Base-by-base conservation (phyloP, 2,797 vertebrate species). In the Perodicticus potto region DNA sequence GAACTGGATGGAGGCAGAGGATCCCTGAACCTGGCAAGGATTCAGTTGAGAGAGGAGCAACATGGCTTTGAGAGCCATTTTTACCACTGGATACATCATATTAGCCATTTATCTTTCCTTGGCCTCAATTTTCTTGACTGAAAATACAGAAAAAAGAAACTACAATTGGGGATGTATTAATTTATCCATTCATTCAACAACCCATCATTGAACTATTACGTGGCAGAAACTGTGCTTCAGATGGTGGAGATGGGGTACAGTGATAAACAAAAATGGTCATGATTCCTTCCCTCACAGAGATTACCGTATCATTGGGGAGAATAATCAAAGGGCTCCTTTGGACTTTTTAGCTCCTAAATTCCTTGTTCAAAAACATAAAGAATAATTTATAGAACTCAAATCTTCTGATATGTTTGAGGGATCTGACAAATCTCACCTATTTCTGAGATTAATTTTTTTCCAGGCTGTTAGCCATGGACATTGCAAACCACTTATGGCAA, bases 381-480 rank as follows among this genome's bases (percentile, higher is more conserved):
- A 85, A 70, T 76, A 63, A 27, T 85, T 73, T 40, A 49, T 29
- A 78, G 43, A 80, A 76, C 40, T 94, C 61, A 93, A 92, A 92
- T 72, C 4, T 29, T 55, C 57, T 22, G 29, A 63, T 25, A 12
- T 53, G 25, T 74, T 73, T 61, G 57, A 92, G 69, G 90, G 32
- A 63, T 40, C 2, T 94, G 82, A 93, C 76, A 59, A 89, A 78
- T 78, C 34, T 81, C 61, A 91, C 73, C 90, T 43, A 83, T 74
- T 93, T 87, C 43, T 53, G 72, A 82, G 49, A 16, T 19, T 92
- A 4, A 25, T 49, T 74, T 95, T 59, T 32, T 32, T 11, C 72
- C 23, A 65, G 73, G 55, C 70, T 94, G 19, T 83, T 91, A 85
- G 25, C 61, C 29, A 45, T 85, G 43, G 27, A 55, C 86, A 78